phyloP scores from a whole-genome alignment of 23 tunicate genomes.

The Styela clava region DNA sequence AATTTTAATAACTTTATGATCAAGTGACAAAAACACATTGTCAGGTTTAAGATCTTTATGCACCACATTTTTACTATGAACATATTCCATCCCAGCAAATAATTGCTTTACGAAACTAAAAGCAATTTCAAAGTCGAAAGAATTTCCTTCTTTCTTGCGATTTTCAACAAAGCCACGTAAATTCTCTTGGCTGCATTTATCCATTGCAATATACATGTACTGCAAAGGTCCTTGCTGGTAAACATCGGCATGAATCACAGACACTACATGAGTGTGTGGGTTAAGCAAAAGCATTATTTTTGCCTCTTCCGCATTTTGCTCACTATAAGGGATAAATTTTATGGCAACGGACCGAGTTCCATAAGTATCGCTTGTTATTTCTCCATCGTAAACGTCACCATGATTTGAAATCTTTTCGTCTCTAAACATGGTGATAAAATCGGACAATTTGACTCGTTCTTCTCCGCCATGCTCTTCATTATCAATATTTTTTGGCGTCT shows the following conservation, averaged over 20 bases:
- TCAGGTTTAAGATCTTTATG: constrained; percentile 10
- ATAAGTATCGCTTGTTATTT: background rate
- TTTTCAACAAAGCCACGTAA: background rate
- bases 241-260: background rate
- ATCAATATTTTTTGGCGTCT: too few species aligned
- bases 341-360: background rate
- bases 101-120: background rate
- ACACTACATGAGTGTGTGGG: background rate
- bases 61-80: constrained; percentile 1
- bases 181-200: constrained; percentile 6
- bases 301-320: constrained; percentile 1
- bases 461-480: too few species aligned
- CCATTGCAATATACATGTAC: background rate
- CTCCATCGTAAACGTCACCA: constrained; percentile 8
- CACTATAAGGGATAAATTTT: background rate
- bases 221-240: background rate
- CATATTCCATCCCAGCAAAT: background rate
- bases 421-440: too few species aligned
- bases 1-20: background rate
- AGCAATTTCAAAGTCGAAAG: background rate
- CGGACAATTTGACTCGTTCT: too few species aligned
- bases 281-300: background rate
- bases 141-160: background rate
- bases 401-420: too few species aligned
- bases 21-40: background rate